These are phyloP conservation scores for Anoura caudifer DNA, from an alignment of 2,113 vertebrate genomes.

Conservation along the genomic window DNA sequence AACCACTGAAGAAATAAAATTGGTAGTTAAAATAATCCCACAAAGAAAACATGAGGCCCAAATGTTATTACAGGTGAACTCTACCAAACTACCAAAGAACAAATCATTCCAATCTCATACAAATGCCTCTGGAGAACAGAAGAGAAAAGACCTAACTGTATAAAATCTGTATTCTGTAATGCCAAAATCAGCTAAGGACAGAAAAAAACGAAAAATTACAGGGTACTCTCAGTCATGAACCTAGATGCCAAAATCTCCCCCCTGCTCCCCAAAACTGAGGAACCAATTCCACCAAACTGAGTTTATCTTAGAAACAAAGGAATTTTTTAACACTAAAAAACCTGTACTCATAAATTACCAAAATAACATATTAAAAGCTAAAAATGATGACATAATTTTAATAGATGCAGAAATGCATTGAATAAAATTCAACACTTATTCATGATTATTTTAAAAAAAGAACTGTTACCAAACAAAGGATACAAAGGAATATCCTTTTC, in stretches of 20 bases:
- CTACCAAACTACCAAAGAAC: background rate
- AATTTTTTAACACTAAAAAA: background rate
- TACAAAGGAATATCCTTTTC: background rate
- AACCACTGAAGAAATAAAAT: slow-evolving; percentile 54
- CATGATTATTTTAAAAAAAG: background rate
- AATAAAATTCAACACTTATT: background rate
- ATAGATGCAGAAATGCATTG: background rate
- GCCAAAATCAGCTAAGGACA: background rate
- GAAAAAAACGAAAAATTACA: background rate
- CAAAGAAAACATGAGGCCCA: slow-evolving; percentile 24
- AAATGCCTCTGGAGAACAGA: background rate
- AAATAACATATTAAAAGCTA: background rate
- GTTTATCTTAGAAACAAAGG: slow-evolving; percentile 12
- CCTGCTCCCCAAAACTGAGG: background rate
- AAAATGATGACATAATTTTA: background rate
- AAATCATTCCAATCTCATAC: slow-evolving; percentile 12
- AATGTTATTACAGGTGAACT: slow-evolving; percentile 26
- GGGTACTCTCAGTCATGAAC: background rate
- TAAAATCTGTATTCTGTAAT: background rate
- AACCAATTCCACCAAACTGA: background rate
- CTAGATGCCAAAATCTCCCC: background rate
- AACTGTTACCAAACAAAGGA: background rate
- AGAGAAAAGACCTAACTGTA: background rate
- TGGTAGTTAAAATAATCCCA: slow-evolving; percentile 34
- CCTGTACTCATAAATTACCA: background rate